Evolutionary conservation across 2,113 vertebrate species (phyloP), one percentile per base, ranked within the genome.

Genomic region (Amphilophus citrinellus): DNA sequence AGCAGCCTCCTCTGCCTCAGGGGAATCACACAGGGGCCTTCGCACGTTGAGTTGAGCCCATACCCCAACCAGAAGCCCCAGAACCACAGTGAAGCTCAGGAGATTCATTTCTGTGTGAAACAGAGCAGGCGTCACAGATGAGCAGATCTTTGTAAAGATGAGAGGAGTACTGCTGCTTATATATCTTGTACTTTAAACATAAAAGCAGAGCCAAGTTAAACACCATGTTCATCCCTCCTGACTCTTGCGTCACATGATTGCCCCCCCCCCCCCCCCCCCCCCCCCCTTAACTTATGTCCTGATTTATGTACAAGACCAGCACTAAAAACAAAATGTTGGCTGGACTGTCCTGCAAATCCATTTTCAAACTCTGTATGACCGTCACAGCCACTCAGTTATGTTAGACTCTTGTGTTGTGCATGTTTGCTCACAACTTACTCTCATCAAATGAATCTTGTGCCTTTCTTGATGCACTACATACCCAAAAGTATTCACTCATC

Each of bases 1-100:
- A 37, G 97, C 98, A 47, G 90, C 97, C 10, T 94, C 92, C 87
- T 98, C 96, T 7, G 86, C 90, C 77, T 98, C 96, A 8, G 87
- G 85, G 60, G 97, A 96, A 90, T 98, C 97, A 2, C 98, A 99
- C 22, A 65, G n/a, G 2, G 92, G 94, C 14, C 4, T n/a, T 7
- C 63, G 60, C 44, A 91, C 6, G 5, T 44, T 79, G 27, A 76
- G 0, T 50, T 88, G 90, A n/a, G 91, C 88, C 89, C 85, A 79
- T 2, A 57, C 73, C 10, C 87, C 92, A 5, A 37, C 88, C 84
- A 96, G 68, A 1, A 95, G 78, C 71, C 89, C 94, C 76, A 95
- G 78, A 87, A 91, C 76, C 73, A 88, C 50, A 22, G 84, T 11
- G 17, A 82, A 56, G 22, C 84, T 39, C n/a, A 93, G 42, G 32